Evolutionary conservation across 2,888 invertebrate genomes (phyloP), one percentile per base, ranked within the genome.

Genomic region (Tinea pellionella): DNA sequence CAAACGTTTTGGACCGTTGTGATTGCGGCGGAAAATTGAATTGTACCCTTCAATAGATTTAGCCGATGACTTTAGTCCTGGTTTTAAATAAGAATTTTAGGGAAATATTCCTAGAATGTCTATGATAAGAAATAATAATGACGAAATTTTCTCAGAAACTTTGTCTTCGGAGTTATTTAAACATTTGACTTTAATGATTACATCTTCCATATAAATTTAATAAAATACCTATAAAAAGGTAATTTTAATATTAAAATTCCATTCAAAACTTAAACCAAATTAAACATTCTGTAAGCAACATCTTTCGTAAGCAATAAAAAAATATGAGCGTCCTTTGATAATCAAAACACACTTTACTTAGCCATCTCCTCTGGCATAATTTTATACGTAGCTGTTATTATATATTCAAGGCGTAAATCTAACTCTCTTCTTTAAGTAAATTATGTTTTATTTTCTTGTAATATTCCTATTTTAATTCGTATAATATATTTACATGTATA

Each of bases 21-120:
- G 55, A 55, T 55, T 55, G 18, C 19, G 29, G 55, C 55, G 55
- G 55, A 55, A 55, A 55, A 55, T 55, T 55, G 24, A 55, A 55
- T 55, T 19, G 55, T 19, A 55, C 24, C 55, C 55, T 55, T 24
- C 19, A 55, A n/a, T 55, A 19, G 55, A 55, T 24, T 55, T 55
- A 55, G 15, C 55, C 37, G 37, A 37, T 37, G 37, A 37, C 9
- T 37, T 37, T 37, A 37, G 37, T 6, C 37, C 9, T 37, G 37
- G 37, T 37, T n/a, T n/a, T n/a, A 12, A 12, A 37, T 37, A 37
- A 37, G 37, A 37, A 37, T 37, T 37, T 37, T 37, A 9, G 11
- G 9, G 2, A 2, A 37, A 37, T n/a, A 37, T 37, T 37, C 37
- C 37, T 37, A 37, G 37, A 37, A 37, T 37, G 24, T 24, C 24